Conservation (phyloP, 2,888 invertebrate species). For the Oligia fasciuncula region DNA sequence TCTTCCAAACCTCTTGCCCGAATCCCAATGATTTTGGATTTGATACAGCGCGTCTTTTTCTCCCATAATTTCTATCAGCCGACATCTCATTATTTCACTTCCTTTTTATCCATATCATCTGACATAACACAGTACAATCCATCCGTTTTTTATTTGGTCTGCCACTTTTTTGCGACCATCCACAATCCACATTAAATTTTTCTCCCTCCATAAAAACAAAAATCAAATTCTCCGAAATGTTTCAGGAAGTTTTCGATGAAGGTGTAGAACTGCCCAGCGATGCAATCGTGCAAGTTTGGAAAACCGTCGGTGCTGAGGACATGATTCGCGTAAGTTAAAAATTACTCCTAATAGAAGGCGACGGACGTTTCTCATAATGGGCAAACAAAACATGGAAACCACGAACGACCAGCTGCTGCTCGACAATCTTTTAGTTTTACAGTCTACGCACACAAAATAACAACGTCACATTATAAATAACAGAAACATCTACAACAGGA, state of each 20-base stretch:
- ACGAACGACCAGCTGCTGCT: no score
- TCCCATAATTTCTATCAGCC: background rate
- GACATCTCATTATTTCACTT: background rate
- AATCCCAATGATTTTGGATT: background rate
- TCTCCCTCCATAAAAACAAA: background rate
- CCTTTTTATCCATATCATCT: background rate
- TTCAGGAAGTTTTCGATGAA: constrained; percentile 96
- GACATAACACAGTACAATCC: no score
- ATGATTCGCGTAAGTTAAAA: constrained; percentile 73
- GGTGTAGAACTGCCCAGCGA: constrained; percentile 90
- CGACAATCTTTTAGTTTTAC: background rate
- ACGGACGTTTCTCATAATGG: background rate
- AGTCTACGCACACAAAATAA: background rate
- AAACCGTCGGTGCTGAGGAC: constrained; percentile 70
- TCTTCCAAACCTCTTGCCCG: background rate
- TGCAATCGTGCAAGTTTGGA: constrained; percentile 96
- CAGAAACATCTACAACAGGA: background rate
- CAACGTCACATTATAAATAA: background rate
- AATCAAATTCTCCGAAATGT: constrained; percentile 9
- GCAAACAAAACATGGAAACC: background rate
- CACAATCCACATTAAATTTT: background rate
- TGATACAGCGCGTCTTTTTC: background rate
- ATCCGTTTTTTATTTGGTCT: constrained; percentile 1
- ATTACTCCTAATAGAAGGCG: background rate
- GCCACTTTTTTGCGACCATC: background rate